Conservation (phyloP, 2,888 invertebrate genomes). For the Podabrus alpinus region DNA sequence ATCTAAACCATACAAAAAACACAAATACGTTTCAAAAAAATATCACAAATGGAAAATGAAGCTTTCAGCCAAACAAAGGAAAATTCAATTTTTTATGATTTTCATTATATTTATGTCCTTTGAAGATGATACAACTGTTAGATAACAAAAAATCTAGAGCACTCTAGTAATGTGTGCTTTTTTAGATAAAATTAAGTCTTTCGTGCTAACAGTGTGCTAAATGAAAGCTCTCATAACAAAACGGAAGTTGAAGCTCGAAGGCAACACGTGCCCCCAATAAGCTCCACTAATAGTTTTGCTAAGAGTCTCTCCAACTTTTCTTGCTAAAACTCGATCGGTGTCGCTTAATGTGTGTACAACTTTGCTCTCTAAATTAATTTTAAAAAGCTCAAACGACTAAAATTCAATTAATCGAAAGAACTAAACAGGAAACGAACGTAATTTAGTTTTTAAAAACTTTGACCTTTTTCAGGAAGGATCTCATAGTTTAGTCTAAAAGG, state of each 20-base stretch:
- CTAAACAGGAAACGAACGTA: neutral
- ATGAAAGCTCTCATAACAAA: neutral
- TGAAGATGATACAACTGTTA: neutral
- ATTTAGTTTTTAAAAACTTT: constrained; percentile 2
- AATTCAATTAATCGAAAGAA: neutral
- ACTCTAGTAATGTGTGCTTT: neutral
- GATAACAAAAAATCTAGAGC: neutral
- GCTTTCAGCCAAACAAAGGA: neutral
- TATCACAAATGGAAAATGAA: neutral
- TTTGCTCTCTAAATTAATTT: neutral
- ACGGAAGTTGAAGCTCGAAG: neutral
- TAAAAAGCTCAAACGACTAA: neutral
- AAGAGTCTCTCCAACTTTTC: neutral
- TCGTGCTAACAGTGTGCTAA: neutral
- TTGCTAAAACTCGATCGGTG: neutral
- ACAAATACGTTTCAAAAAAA: constrained; percentile 1
- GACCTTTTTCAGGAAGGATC: neutral
- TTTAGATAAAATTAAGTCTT: neutral
- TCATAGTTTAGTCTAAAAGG: constrained; percentile 32
- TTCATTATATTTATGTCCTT: constrained; percentile 1
- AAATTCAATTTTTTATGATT: constrained; percentile 4
- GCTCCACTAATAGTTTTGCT: neutral
- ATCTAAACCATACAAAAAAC: constrained; percentile 1
- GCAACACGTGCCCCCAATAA: neutral
- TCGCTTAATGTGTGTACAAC: neutral